Evolutionary conservation across 2,888 invertebrate species (phyloP).

Genomic region (Dynastes hyllus): DNA sequence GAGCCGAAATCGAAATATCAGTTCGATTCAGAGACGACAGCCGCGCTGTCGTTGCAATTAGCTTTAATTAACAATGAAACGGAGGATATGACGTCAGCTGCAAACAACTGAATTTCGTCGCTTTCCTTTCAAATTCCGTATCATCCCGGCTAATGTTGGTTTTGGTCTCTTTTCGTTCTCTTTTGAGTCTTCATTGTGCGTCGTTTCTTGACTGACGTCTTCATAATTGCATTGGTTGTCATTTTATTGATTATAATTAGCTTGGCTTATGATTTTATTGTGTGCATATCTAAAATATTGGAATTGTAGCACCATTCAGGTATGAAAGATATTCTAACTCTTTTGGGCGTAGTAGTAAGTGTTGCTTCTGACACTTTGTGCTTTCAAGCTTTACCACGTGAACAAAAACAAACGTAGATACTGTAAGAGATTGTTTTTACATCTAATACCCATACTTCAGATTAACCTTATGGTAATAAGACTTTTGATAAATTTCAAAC

Average conservation of each 20-base stretch:
- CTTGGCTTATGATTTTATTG: background rate
- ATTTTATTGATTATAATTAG: background rate
- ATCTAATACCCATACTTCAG: no score
- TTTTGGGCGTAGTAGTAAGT: no score
- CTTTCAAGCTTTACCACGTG: no score
- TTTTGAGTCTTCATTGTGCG: constrained; percentile 3
- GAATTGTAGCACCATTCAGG: no score
- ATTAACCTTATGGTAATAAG: no score
- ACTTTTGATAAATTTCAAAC: no score
- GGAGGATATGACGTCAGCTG: constrained; percentile 59
- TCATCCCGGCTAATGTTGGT: constrained; percentile 10
- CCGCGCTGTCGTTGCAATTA: constrained; percentile 62
- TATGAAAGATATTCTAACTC: no score
- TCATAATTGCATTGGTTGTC: constrained; percentile 55
- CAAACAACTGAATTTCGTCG: constrained; percentile 60
- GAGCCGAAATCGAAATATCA: constrained; percentile 58
- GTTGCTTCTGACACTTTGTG: no score
- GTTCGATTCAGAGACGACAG: constrained; percentile 56
- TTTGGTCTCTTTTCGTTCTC: background rate
- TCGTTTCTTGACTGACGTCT: constrained; percentile 52
- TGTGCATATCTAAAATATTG: no score
- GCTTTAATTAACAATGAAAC: constrained; percentile 63
- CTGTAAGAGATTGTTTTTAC: no score
- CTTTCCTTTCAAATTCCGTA: constrained; percentile 51
- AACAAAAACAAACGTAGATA: no score